A percentile compares a stretch with the other conserved stretches of the same genome.
These are phyloP conservation scores for Melieria crassipennis DNA, from an alignment of 2,888 invertebrate species.

Conservation along the genomic window DNA sequence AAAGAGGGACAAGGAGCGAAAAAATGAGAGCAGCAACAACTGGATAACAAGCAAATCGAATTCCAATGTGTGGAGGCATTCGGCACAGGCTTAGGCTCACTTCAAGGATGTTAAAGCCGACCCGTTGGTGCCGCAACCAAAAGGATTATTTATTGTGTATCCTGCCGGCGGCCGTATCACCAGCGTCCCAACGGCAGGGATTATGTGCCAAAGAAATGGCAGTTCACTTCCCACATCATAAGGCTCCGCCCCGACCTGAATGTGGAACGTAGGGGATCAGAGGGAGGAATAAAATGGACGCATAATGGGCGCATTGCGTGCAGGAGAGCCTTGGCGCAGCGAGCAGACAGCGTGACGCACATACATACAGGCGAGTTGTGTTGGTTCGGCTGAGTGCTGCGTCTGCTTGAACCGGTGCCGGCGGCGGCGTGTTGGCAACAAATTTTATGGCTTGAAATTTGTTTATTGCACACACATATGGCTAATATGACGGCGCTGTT, in stretches of 20 bases:
- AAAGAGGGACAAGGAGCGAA: too few species aligned
- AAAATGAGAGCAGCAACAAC: too few species aligned
- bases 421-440: not conserved
- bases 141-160: constrained; percentile 24
- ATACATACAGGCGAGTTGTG: not conserved
- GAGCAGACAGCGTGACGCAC: not conserved
- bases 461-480: constrained; percentile 17
- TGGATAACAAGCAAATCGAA: constrained; percentile 3
- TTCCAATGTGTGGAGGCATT: constrained; percentile 3
- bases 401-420: too few species aligned
- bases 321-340: not conserved
- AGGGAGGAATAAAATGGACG: constrained; percentile 18
- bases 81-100: too few species aligned
- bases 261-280: too few species aligned
- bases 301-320: constrained; percentile 27
- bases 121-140: not conserved
- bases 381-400: not conserved
- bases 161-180: not conserved
- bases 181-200: constrained; percentile 4
- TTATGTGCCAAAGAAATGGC: constrained; percentile 5
- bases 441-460: constrained; percentile 19
- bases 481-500: too few species aligned
- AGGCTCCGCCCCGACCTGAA: too few species aligned
- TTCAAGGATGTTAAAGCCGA: too few species aligned
- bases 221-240: not conserved